These are phyloP conservation scores for Chymomyza caudatula DNA, from an alignment of 2,888 invertebrate species.

Conservation along the genomic window DNA sequence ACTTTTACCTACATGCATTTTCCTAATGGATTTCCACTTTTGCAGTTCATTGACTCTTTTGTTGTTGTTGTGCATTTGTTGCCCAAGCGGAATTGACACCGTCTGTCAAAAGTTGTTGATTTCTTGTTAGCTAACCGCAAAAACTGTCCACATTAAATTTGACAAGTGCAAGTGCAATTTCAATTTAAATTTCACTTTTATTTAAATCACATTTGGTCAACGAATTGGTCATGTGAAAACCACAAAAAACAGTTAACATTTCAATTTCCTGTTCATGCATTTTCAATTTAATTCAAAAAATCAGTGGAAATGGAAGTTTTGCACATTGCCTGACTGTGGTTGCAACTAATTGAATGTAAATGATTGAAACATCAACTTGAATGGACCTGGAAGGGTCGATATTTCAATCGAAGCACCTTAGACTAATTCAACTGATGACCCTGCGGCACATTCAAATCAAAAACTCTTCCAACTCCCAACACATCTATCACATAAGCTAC, in stretches of 20 bases:
- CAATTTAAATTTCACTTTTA: neutral
- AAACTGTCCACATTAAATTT: neutral
- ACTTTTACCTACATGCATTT: neutral
- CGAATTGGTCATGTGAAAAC: conserved; percentile 13
- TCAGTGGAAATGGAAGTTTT: neutral
- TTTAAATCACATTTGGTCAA: neutral
- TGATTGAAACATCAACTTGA: neutral
- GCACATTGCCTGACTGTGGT: neutral
- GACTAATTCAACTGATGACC: neutral
- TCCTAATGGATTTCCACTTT: neutral
- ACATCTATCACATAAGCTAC: too few species aligned
- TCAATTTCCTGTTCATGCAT: conserved; percentile 33
- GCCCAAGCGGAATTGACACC: neutral
- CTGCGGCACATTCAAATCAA: neutral
- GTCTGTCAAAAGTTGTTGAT: neutral
- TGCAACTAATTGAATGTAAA: neutral
- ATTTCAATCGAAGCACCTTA: neutral
- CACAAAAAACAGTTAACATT: conserved; percentile 41
- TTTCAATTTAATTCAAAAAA: conserved; percentile 22
- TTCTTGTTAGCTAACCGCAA: neutral
- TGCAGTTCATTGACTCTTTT: neutral
- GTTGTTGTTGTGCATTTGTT: neutral
- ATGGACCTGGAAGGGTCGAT: neutral
- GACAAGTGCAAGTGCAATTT: neutral
- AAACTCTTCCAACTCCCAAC: neutral